Conservation (phyloP, 2,888 invertebrate species). For the Leuctra nigra region DNA sequence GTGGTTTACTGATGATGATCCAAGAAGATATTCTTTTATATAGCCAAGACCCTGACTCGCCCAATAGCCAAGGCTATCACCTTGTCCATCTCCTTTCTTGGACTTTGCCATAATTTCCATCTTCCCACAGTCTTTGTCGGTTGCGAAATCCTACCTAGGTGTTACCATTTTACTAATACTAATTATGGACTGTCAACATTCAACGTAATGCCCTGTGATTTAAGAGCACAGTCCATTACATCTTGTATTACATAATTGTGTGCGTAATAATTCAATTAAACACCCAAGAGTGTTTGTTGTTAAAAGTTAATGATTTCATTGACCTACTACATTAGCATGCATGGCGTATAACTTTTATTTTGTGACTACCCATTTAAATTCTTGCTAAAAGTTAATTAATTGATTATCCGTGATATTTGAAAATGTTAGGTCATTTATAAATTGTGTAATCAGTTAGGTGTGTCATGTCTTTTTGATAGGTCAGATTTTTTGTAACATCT, state of each 20-base stretch:
- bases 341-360: too few relatives aligned
- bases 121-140: slow-evolving; percentile 9
- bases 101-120: background rate
- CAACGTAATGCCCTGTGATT: too few relatives aligned
- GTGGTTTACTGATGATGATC: slow-evolving; percentile 7
- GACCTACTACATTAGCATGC: background rate
- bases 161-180: slow-evolving; percentile 9
- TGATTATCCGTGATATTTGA: too few relatives aligned
- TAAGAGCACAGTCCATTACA: background rate
- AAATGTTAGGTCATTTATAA: too few relatives aligned
- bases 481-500: too few relatives aligned
- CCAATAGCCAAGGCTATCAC: slow-evolving; percentile 11
- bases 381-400: too few relatives aligned
- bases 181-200: slow-evolving; percentile 9
- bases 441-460: too few relatives aligned
- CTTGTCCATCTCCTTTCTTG: slow-evolving; percentile 10
- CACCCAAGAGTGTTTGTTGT: background rate
- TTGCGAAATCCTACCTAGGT: slow-evolving; percentile 8
- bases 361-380: too few relatives aligned
- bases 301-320: slow-evolving; percentile 1
- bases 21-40: slow-evolving; percentile 15
- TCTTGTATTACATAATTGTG: background rate
- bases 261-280: too few relatives aligned
- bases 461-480: too few relatives aligned
- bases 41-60: slow-evolving; percentile 16